These are phyloP conservation scores for Sericinus montela DNA, from an alignment of 2,888 invertebrate genomes.

Conservation along the genomic window DNA sequence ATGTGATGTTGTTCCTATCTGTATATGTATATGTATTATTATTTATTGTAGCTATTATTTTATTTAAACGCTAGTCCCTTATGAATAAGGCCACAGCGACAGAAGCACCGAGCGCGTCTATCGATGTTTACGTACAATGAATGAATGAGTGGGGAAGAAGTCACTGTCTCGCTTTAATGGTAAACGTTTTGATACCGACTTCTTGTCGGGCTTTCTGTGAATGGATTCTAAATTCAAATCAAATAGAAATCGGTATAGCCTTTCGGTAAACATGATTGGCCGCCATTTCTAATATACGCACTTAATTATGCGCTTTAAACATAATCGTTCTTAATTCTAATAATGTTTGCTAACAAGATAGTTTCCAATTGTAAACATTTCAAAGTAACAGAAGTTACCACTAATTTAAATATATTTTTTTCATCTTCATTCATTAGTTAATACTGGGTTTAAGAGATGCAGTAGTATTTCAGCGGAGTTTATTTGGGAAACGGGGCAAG, in stretches of 20 bases:
- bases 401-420: too few relatives aligned
- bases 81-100: slow-evolving; percentile 22
- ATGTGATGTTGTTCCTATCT: too few relatives aligned
- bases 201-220: slow-evolving; percentile 11
- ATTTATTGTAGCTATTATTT: too few relatives aligned
- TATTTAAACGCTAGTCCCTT: slow-evolving; percentile 9
- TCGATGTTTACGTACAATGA: slow-evolving; percentile 33
- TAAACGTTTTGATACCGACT: slow-evolving; percentile 20
- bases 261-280: slow-evolving; percentile 5
- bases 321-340: background rate
- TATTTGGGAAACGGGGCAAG: too few relatives aligned
- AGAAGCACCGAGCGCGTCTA: slow-evolving; percentile 27
- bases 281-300: background rate
- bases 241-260: slow-evolving; percentile 9
- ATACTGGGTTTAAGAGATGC: too few relatives aligned
- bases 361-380: slow-evolving; percentile 11
- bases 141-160: slow-evolving; percentile 30
- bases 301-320: slow-evolving; percentile 10
- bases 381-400: too few relatives aligned
- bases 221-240: slow-evolving; percentile 11
- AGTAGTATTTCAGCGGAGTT: too few relatives aligned
- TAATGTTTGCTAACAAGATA: slow-evolving; percentile 1
- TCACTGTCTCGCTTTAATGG: slow-evolving; percentile 22
- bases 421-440: too few relatives aligned
- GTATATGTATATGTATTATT: too few relatives aligned